Evolutionary conservation across 1,140 invertebrate species (phyloP).

Genomic region (Trinorchestia longiramus): DNA sequence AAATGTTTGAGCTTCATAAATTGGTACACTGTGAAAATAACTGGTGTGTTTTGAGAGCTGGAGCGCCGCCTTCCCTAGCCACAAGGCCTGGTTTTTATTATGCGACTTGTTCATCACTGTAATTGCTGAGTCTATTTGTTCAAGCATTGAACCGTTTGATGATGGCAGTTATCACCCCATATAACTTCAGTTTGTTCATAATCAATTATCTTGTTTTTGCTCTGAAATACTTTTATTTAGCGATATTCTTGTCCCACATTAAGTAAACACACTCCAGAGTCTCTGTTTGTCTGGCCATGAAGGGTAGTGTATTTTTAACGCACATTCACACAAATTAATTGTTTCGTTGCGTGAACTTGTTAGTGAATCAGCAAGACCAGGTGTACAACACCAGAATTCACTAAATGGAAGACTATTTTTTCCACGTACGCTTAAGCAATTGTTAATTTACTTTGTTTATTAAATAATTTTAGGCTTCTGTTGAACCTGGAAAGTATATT

Average conservation of each 20-base stretch:
- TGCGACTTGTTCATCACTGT: neutral
- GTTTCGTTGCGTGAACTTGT: too few species aligned
- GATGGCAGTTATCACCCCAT: neutral
- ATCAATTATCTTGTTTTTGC: neutral
- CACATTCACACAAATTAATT: too few species aligned
- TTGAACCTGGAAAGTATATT: too few species aligned
- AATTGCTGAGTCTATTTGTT: neutral
- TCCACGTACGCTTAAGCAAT: too few species aligned
- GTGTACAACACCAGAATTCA: too few species aligned
- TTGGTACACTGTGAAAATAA: neutral
- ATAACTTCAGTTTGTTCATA: neutral
- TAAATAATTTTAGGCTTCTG: too few species aligned
- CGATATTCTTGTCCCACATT: neutral
- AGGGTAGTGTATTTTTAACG: neutral
- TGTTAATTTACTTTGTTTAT: too few species aligned
- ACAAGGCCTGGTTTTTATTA: neutral
- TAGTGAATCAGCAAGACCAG: too few species aligned
- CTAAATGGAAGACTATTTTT: too few species aligned
- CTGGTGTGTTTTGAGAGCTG: neutral
- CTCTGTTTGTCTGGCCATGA: neutral
- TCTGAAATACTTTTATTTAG: neutral
- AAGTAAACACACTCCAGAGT: neutral
- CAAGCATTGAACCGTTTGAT: neutral
- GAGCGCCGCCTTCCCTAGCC: neutral
- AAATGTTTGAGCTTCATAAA: neutral